phyloP scores from a whole-genome alignment of 2,888 invertebrate genomes.

The Phytoseiulus persimilis region DNA sequence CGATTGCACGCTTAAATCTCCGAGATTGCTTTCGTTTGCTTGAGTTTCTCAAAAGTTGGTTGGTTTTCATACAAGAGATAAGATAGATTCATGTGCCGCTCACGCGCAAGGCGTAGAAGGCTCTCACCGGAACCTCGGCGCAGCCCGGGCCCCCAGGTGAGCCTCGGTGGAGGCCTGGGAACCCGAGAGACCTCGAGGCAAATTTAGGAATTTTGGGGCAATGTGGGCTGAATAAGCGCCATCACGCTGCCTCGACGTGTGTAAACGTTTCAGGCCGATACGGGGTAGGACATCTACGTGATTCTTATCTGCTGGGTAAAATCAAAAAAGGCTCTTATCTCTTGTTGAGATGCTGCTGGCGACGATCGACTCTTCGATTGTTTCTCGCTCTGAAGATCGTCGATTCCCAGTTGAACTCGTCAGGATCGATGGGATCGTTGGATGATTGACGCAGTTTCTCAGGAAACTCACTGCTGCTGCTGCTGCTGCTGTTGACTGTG shows the following conservation, averaged over 20 bases:
- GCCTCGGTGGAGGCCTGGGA: background rate
- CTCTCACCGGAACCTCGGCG: background rate
- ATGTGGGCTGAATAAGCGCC: background rate
- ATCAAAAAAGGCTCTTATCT: background rate
- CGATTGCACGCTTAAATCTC: constrained; percentile 32
- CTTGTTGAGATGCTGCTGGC: background rate
- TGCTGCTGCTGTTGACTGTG: background rate
- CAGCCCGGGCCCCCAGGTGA: background rate
- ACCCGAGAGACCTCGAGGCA: background rate
- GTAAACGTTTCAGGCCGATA: background rate
- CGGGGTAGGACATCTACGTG: background rate
- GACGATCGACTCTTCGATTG: constrained; percentile 37
- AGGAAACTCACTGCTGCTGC: constrained; percentile 34
- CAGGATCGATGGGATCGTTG: background rate
- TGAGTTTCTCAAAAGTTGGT: background rate
- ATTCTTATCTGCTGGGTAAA: background rate
- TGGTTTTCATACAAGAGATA: background rate
- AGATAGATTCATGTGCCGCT: background rate
- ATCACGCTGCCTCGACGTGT: background rate
- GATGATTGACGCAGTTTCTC: constrained; percentile 11
- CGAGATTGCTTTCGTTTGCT: constrained; percentile 26
- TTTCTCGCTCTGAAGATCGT: constrained; percentile 36
- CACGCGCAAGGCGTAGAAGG: background rate
- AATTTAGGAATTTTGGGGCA: background rate
- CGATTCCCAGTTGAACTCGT: background rate